Conservation (phyloP, 2,113 vertebrate genomes). For the Hypanus sabinus region DNA sequence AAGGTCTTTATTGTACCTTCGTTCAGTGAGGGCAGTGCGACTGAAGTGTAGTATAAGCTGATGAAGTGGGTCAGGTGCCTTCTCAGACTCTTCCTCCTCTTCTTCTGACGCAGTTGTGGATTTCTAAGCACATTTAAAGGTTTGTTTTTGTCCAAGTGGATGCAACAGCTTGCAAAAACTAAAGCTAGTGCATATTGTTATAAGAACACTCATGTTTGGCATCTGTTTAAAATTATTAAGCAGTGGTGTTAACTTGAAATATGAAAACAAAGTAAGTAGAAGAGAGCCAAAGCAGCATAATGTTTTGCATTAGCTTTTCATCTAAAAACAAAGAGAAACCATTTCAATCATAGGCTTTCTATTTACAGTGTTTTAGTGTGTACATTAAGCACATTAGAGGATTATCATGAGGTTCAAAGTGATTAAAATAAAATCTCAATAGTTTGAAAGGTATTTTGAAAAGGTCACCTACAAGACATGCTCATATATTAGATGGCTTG, state of each 20-base stretch:
- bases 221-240: background rate
- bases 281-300: background rate
- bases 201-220: background rate
- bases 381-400: background rate
- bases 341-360: constrained; percentile 12
- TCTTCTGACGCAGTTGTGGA: constrained; percentile 51
- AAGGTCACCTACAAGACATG: background rate
- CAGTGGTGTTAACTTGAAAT: background rate
- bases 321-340: background rate
- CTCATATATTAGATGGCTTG: background rate
- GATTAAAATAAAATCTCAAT: background rate
- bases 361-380: background rate
- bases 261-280: background rate
- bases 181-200: background rate
- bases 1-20: constrained; percentile 62
- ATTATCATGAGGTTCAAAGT: background rate
- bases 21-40: constrained; percentile 85
- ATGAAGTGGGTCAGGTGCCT: constrained; percentile 89
- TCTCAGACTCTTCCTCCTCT: constrained; percentile 76
- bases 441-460: constrained; percentile 10
- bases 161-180: background rate
- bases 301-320: background rate
- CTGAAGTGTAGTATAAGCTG: constrained; percentile 96
- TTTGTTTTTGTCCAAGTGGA: background rate
- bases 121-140: constrained; percentile 17